Evolutionary conservation across 1,140 invertebrate species (phyloP).

Genomic region (Bathynomus jamesi): DNA sequence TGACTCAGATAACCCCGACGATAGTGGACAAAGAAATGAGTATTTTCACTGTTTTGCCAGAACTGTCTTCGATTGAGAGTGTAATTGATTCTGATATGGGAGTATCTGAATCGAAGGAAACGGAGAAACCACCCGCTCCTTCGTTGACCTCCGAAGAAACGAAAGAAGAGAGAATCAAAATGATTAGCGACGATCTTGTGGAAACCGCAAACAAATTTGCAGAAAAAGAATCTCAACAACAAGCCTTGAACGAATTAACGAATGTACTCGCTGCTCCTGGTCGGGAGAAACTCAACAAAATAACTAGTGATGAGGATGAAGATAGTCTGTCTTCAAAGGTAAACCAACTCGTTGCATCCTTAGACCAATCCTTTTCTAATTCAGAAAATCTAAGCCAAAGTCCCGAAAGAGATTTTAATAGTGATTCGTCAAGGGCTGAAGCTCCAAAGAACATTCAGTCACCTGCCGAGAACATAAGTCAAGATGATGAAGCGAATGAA

Average conservation of each 20-base stretch:
- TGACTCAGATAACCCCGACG: conserved; percentile 28
- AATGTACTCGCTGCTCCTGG: neutral
- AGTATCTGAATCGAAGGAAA: neutral
- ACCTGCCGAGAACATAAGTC: neutral
- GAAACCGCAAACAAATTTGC: neutral
- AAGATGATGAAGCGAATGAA: neutral
- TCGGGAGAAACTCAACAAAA: neutral
- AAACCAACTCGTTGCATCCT: neutral
- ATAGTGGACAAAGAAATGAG: conserved; percentile 29
- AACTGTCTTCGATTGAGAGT: conserved; percentile 20
- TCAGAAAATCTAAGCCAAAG: neutral
- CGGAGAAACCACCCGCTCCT: too few species aligned
- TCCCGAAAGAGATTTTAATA: neutral
- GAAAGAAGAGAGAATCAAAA: conserved; percentile 3
- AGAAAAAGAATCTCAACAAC: neutral
- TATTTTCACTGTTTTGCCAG: conserved; percentile 25
- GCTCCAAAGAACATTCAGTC: neutral
- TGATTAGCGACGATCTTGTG: neutral
- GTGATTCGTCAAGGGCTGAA: neutral
- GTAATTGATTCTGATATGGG: conserved; percentile 18
- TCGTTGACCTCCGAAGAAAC: conserved; percentile 2
- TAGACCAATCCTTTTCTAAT: neutral
- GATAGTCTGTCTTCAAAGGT: neutral
- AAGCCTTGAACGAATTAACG: neutral
- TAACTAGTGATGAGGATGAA: neutral